These are phyloP conservation scores for Sprattus sprattus DNA, from an alignment of 2,113 vertebrate species.

Conservation along the genomic window DNA sequence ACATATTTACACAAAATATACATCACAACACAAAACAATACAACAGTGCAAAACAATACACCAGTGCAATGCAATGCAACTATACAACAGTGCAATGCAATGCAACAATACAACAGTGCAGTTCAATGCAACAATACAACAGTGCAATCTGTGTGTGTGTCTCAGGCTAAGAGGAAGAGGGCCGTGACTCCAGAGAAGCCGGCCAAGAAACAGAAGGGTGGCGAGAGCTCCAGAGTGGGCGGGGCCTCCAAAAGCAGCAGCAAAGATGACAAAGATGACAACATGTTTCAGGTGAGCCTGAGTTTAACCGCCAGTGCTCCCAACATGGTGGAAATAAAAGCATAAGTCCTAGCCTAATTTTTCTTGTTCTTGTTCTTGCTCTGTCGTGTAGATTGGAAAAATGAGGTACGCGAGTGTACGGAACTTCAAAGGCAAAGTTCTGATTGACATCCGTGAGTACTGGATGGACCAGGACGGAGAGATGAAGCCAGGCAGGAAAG, in stretches of 20 bases:
- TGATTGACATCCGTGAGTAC: slow-evolving; percentile 84
- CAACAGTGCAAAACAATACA: no score
- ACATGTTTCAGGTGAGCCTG: slow-evolving; percentile 83
- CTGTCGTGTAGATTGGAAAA: slow-evolving; percentile 77
- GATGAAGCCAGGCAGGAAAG: slow-evolving; percentile 84
- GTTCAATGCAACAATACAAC: no score
- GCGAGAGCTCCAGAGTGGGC: slow-evolving; percentile 80
- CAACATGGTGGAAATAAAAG: neutral
- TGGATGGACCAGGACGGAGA: slow-evolving; percentile 80
- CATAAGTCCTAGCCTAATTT: neutral
- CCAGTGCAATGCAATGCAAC: no score
- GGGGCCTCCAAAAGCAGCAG: slow-evolving; percentile 77
- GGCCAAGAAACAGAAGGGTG: slow-evolving; percentile 82
- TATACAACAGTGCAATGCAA: no score
- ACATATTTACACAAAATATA: no score
- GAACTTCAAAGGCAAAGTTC: slow-evolving; percentile 81
- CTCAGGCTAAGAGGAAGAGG: slow-evolving; percentile 83
- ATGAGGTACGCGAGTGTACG: slow-evolving; percentile 85
- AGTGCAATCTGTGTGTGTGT: no score
- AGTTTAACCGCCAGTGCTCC: neutral
- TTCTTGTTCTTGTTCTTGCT: neutral
- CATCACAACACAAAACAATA: no score
- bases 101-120: no score
- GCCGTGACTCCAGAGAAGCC: slow-evolving; percentile 74
- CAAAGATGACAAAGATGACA: slow-evolving; percentile 74